phyloP scores from a whole-genome alignment of 2,797 vertebrate species.

The Chanos chanos region DNA sequence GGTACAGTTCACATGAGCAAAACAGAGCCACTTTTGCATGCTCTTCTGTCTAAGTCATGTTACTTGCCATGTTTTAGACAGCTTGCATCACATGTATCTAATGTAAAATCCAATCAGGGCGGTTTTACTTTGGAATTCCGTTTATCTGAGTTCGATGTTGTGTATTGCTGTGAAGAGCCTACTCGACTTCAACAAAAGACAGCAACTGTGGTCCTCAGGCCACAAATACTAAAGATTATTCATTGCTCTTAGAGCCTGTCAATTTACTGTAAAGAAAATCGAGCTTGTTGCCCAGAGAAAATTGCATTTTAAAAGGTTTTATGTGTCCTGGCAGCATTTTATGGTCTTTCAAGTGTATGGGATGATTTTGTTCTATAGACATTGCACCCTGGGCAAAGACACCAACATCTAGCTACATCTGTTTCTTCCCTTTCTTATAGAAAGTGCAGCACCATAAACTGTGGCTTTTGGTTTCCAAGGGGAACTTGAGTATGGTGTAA shows the following conservation, averaged over 20 bases:
- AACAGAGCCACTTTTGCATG: conserved; percentile 13
- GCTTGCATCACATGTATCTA: not conserved
- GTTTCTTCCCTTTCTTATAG: no score
- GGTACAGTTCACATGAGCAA: conserved; percentile 26
- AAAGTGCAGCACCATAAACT: no score
- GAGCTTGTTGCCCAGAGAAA: not conserved
- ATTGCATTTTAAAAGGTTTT: conserved; percentile 2
- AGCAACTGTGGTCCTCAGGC: conserved; percentile 1
- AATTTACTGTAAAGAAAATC: conserved; percentile 11
- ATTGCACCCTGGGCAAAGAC: no score
- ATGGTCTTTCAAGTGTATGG: not conserved
- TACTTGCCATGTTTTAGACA: conserved; percentile 26
- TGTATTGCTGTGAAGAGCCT: not conserved
- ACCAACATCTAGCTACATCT: no score
- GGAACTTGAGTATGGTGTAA: no score
- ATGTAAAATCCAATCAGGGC: no score
- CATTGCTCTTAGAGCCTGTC: conserved; percentile 23
- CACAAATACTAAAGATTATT: not conserved
- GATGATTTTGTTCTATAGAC: not conserved
- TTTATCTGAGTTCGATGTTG: no score
- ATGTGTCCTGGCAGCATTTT: not conserved
- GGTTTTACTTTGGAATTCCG: not conserved
- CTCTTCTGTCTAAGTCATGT: conserved; percentile 2
- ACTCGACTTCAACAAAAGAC: no score
- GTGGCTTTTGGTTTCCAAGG: no score